These are phyloP conservation scores for Lithodes maja DNA, from an alignment of 2,888 invertebrate species.

Conservation along the genomic window DNA sequence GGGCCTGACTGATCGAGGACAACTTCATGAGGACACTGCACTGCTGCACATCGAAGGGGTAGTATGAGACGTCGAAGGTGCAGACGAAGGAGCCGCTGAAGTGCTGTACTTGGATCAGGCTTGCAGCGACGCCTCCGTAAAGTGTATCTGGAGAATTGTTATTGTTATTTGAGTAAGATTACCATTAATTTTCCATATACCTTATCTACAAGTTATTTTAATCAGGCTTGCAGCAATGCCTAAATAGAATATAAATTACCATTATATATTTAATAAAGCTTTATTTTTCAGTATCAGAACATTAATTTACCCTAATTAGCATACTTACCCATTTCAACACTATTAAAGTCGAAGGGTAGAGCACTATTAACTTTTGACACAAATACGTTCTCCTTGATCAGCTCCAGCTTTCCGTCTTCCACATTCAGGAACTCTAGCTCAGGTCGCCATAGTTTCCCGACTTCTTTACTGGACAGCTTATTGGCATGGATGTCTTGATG, in stretches of 20 bases:
- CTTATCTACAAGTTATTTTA: no score
- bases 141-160: neutral
- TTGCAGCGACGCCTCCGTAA: constrained; percentile 4
- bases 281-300: no score
- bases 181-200: no score
- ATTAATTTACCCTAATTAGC: neutral
- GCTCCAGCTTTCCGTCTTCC: neutral
- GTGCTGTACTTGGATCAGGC: constrained; percentile 7
- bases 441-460: neutral
- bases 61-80: constrained; percentile 56
- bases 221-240: no score
- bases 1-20: constrained; percentile 37
- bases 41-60: constrained; percentile 53
- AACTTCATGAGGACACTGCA: constrained; percentile 42
- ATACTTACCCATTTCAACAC: constrained; percentile 15
- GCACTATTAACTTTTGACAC: neutral
- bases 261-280: no score
- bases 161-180: neutral
- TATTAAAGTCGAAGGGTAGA: neutral
- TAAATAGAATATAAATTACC: no score
- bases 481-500: constrained; percentile 35
- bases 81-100: constrained; percentile 57
- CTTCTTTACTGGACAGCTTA: constrained; percentile 5
- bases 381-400: neutral
- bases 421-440: neutral